A percentile compares a stretch with the other conserved stretches of the same genome.
Conservation (phyloP, 2,797 vertebrate genomes). For the Myiotriccus ornatus region DNA sequence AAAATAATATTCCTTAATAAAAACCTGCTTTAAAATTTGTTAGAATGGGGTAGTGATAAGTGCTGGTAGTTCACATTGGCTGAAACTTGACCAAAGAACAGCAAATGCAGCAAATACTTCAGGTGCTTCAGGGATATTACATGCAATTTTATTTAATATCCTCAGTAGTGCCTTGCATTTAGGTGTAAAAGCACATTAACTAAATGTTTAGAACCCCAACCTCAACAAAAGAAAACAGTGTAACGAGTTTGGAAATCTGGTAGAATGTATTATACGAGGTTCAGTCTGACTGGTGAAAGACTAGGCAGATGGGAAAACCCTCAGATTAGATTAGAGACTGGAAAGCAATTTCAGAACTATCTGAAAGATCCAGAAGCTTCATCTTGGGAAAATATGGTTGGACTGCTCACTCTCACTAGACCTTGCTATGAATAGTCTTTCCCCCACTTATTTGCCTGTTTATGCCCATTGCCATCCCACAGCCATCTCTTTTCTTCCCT, state of each 20-base stretch:
- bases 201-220: background rate
- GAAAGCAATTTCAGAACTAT: background rate
- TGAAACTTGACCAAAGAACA: background rate
- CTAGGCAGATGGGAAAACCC: background rate
- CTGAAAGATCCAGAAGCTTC: background rate
- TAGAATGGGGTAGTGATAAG: background rate
- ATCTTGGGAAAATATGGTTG: background rate
- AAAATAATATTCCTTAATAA: background rate
- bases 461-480: background rate
- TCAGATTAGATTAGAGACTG: background rate
- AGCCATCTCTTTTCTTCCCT: background rate
- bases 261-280: background rate
- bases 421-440: background rate
- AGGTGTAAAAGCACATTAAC: background rate
- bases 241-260: background rate
- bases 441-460: background rate
- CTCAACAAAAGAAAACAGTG: background rate
- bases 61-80: background rate
- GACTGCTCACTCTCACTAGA: background rate
- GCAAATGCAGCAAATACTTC: background rate
- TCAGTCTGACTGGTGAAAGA: background rate
- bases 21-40: background rate
- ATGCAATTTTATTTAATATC: background rate
- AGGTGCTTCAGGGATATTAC: background rate
- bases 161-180: background rate